Conservation (phyloP, 2,888 invertebrate genomes). For the Vannuccia rotundouncinata region DNA sequence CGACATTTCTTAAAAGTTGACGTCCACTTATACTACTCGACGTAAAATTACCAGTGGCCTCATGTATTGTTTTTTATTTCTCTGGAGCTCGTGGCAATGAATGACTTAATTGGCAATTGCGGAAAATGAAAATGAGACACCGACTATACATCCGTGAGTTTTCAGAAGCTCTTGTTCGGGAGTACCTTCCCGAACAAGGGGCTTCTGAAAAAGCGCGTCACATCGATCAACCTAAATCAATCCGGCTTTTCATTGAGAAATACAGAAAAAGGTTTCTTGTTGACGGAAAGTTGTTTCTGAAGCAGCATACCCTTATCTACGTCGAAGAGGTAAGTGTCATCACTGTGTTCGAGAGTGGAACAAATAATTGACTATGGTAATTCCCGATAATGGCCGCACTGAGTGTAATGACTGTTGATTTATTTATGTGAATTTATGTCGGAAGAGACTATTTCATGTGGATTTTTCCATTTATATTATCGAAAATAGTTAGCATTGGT, state of each 20-base stretch:
- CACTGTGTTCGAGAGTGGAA: neutral
- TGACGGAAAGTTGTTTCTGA: neutral
- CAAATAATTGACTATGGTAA: neutral
- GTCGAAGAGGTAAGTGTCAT: neutral
- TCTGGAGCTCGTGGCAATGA: neutral
- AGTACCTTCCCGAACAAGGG: too few species aligned
- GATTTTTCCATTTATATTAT: neutral
- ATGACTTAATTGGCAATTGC: neutral
- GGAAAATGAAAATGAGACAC: neutral
- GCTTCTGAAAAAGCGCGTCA: too few species aligned
- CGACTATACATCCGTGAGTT: neutral
- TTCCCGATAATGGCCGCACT: neutral
- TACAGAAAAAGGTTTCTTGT: neutral
- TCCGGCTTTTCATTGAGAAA: neutral
- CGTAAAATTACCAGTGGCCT: neutral
- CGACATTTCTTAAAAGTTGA: neutral
- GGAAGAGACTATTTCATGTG: neutral
- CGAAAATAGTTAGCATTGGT: neutral
- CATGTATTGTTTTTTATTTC: neutral
- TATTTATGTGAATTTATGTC: neutral
- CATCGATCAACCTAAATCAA: neutral
- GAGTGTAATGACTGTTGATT: neutral
- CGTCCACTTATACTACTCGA: neutral
- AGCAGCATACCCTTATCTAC: neutral
- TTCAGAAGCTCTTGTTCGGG: neutral